These are phyloP conservation scores for Anguilla anguilla DNA, from an alignment of 2,797 vertebrate genomes.

Conservation along the genomic window DNA sequence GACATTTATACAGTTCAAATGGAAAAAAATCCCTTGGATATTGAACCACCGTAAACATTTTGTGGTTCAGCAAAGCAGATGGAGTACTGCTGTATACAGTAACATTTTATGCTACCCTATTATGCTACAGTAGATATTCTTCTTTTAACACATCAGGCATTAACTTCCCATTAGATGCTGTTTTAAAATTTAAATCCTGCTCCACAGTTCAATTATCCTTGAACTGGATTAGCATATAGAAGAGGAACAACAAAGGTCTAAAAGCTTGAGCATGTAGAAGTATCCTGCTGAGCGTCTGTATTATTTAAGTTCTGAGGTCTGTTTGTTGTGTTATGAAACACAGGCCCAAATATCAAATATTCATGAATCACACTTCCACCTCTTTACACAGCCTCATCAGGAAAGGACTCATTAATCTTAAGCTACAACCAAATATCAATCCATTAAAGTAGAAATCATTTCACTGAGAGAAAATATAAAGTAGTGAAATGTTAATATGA, in stretches of 20 bases:
- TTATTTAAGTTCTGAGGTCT: neutral
- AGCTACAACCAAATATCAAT: neutral
- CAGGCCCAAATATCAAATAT: neutral
- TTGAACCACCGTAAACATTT: neutral
- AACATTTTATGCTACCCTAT: neutral
- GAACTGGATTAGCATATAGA: neutral
- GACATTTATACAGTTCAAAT: neutral
- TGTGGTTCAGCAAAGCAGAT: neutral
- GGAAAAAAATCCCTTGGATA: neutral
- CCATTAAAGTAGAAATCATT: neutral
- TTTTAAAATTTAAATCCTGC: conserved; percentile 4
- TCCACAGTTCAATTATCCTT: neutral
- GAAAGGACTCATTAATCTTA: neutral
- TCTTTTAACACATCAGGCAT: neutral
- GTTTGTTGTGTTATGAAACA: neutral
- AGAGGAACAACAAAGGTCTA: neutral
- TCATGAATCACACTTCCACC: neutral
- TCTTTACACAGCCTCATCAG: neutral
- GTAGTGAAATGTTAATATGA: neutral
- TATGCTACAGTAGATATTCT: neutral
- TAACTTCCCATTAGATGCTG: neutral
- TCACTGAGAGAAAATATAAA: neutral
- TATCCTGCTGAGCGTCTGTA: neutral
- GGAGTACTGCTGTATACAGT: neutral
- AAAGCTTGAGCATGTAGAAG: neutral